Base-by-base conservation (phyloP, 2,797 vertebrate species). In the Linurgus olivaceus region DNA sequence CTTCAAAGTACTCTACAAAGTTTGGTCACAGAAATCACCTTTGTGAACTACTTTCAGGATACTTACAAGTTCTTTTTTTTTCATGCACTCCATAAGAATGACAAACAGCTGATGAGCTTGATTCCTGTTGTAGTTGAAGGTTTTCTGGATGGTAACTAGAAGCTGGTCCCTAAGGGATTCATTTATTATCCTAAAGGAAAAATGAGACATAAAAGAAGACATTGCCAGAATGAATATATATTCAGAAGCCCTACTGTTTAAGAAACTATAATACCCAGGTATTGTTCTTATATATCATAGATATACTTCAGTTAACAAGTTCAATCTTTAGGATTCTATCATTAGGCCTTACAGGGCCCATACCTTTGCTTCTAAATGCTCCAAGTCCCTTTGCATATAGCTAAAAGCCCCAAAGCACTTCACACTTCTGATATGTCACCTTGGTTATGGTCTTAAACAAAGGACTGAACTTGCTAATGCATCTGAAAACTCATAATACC, bases 61-160 rank as follows among this genome's bases (percentile, higher is more conserved):
- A 98, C 99, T 99, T 97, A 99, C 99, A 88, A 99, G 98, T 88
- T 99, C 99, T 93, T 99, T 99, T 97, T 99, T 99, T 96, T 99
- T 99, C 99, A 99, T 99, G 96, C 99, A 99, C 94, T 99, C 99
- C 98, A 99, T 98, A 33, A 99, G 98, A 97, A 99, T 98, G n/a
- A 98, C 88, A 20, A 99, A 98, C 81, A 99, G 98, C 96, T 99
- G 99, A 86, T 99, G 98, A 0, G 99, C 99, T 76, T 99, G 99
- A 65, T 97, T 98, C 96, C 99, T 99, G 97, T 95, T 99, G 97
- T 99, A 99, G 94, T 99, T 99, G 95, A 99, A 99, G 11, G 99
- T 99, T 97, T 99, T 99, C 98, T 99, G 99, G 94, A 99, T 99
- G 54, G 99, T 99, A 72, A 99, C 99, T 57, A 99, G 96, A 67